phyloP scores from a whole-genome alignment of 2,888 invertebrate genomes.

The Idaea straminata region DNA sequence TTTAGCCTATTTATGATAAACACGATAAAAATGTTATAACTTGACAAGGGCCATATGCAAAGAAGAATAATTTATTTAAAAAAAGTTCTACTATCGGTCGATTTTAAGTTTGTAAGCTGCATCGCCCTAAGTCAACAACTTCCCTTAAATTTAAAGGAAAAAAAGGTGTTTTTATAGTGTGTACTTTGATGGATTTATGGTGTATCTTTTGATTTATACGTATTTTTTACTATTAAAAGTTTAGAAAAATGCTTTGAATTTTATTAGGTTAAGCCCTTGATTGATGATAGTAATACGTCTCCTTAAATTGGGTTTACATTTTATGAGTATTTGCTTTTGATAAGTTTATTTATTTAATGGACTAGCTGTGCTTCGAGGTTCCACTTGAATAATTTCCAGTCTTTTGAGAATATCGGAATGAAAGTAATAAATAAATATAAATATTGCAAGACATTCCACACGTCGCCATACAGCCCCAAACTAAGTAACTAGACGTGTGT shows the following conservation, averaged over 20 bases:
- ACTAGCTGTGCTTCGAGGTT: neutral
- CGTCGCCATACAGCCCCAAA: no score
- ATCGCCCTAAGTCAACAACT: neutral
- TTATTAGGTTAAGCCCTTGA: constrained; percentile 1
- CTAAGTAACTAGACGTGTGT: no score
- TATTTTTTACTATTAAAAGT: neutral
- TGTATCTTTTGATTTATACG: constrained; percentile 25
- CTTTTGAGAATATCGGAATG: neutral
- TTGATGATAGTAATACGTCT: neutral
- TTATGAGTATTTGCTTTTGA: constrained; percentile 5
- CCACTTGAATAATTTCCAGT: neutral
- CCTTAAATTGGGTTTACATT: neutral
- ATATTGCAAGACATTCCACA: no score
- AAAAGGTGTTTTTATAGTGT: constrained; percentile 18
- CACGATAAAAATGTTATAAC: neutral
- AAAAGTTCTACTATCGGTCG: neutral
- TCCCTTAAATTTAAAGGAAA: neutral
- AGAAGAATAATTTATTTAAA: neutral
- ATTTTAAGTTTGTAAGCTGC: neutral
- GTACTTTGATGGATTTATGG: constrained; percentile 28
- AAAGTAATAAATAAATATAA: no score
- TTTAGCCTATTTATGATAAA: no score
- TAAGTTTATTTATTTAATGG: neutral
- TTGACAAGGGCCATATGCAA: no score
- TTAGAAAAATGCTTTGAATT: neutral